Evolutionary conservation across 2,888 invertebrate genomes (phyloP).

Genomic region (Marasmarcha lunaedactyla): DNA sequence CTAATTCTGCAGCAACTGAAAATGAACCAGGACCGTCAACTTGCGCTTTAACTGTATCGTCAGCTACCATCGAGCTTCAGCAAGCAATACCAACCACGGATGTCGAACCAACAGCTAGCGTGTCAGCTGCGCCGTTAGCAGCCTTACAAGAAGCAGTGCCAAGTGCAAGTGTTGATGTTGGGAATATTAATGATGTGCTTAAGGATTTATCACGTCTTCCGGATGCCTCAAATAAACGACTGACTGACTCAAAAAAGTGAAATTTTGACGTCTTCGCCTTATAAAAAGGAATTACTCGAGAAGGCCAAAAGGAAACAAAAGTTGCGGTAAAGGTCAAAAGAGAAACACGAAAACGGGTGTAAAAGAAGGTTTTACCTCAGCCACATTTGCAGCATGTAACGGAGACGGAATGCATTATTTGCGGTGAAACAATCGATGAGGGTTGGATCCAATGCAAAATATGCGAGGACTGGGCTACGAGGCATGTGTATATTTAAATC

Average conservation of each 20-base stretch:
- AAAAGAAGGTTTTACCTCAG: background rate
- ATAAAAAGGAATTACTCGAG: constrained; percentile 1
- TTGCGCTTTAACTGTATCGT: constrained; percentile 4
- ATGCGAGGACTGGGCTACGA: constrained; percentile 11
- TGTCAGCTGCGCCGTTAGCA: constrained; percentile 4
- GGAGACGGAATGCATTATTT: constrained; percentile 8
- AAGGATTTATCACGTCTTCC: constrained; percentile 7
- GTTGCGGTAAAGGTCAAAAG: background rate
- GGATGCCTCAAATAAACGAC: constrained; percentile 7
- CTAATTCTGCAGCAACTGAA: constrained; percentile 3
- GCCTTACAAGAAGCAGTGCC: background rate
- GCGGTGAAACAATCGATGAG: constrained; percentile 9
- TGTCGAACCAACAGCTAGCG: constrained; percentile 4
- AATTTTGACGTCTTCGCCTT: constrained; percentile 7
- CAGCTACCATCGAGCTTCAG: constrained; percentile 4
- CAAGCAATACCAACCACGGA: constrained; percentile 4
- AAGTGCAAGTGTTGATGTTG: constrained; percentile 2
- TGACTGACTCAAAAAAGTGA: constrained; percentile 6
- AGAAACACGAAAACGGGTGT: background rate
- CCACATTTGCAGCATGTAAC: background rate
- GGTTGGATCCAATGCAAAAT: constrained; percentile 11
- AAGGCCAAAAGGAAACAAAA: constrained; percentile 2
- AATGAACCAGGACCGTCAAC: constrained; percentile 4
- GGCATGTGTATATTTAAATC: constrained; percentile 8
- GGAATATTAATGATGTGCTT: constrained; percentile 2